A percentile compares a stretch with the other conserved stretches of the same genome.
These are phyloP conservation scores for Hirtodrosophila confusa DNA, from an alignment of 2,888 invertebrate genomes.

Conservation along the genomic window DNA sequence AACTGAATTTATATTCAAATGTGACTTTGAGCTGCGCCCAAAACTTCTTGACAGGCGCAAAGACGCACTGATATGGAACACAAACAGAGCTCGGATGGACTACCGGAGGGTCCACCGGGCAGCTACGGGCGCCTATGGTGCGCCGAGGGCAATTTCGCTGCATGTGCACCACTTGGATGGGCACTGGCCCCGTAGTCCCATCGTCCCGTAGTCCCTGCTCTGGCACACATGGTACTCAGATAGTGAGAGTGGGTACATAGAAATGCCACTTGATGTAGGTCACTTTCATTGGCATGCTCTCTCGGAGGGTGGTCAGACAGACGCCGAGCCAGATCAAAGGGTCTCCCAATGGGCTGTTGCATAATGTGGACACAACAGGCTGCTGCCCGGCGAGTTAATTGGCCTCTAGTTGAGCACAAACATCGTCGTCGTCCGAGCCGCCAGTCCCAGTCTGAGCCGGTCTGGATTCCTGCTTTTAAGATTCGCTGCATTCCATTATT, in stretches of 20 bases:
- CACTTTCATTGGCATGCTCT: constrained; percentile 69
- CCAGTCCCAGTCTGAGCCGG: constrained; percentile 16
- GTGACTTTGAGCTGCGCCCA: constrained; percentile 35
- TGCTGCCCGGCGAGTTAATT: constrained; percentile 57
- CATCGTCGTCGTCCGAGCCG: not conserved
- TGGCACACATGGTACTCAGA: constrained; percentile 24
- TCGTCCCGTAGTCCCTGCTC: not conserved
- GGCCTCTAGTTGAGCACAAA: constrained; percentile 24
- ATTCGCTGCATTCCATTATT: constrained; percentile 39
- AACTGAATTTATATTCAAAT: constrained; percentile 60
- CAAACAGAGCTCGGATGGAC: constrained; percentile 1
- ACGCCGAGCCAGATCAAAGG: constrained; percentile 60
- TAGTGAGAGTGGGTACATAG: constrained; percentile 33
- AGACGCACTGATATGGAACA: constrained; percentile 49
- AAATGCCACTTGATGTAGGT: constrained; percentile 74
- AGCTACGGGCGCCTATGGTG: constrained; percentile 36
- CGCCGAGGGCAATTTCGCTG: constrained; percentile 41
- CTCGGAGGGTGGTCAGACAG: constrained; percentile 61
- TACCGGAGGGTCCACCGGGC: constrained; percentile 20
- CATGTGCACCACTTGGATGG: constrained; percentile 32
- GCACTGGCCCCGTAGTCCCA: not conserved
- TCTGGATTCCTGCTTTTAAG: constrained; percentile 11
- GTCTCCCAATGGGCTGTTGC: constrained; percentile 58
- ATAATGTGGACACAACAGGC: constrained; percentile 71
- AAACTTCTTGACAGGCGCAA: constrained; percentile 27